Conservation (phyloP, 37 sponge, comb jelly and placozoan species). For the Sycon ciliatum region DNA sequence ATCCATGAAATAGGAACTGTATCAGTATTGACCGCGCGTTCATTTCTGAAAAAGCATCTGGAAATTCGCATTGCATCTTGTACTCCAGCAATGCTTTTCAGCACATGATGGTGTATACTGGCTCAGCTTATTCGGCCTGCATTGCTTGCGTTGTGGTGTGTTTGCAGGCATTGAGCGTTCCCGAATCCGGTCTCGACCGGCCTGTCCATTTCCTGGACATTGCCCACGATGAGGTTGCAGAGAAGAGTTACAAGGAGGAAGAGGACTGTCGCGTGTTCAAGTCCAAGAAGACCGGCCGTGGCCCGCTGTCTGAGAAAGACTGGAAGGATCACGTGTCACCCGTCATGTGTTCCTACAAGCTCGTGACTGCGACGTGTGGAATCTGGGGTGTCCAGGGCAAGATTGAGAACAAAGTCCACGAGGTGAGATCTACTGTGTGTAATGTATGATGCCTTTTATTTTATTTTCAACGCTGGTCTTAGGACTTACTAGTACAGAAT, state of each 20-base stretch:
- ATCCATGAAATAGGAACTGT: too few relatives aligned
- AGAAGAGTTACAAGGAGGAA: too few relatives aligned
- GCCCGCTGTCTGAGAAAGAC: slow-evolving; percentile 39
- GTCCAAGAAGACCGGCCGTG: slow-evolving; percentile 64
- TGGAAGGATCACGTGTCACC: slow-evolving; percentile 54
- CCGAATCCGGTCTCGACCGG: too few relatives aligned
- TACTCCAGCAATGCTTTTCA: too few relatives aligned
- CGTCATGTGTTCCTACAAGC: slow-evolving; percentile 74
- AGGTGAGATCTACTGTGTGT: slow-evolving; percentile 15
- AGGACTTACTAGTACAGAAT: background rate
- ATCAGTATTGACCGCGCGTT: too few relatives aligned
- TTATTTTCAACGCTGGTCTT: background rate
- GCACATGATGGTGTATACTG: too few relatives aligned
- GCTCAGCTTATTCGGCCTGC: too few relatives aligned
- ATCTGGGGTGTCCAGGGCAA: slow-evolving; percentile 63
- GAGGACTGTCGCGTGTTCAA: slow-evolving; percentile 52
- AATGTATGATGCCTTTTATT: background rate
- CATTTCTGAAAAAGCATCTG: too few relatives aligned
- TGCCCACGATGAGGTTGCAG: slow-evolving; percentile 42
- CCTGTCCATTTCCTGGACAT: too few relatives aligned
- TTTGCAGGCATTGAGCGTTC: too few relatives aligned
- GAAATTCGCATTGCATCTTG: too few relatives aligned
- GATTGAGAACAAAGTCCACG: slow-evolving; percentile 55
- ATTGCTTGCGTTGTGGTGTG: too few relatives aligned
- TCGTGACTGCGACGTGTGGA: slow-evolving; percentile 55